phyloP scores from a whole-genome alignment of 2,113 vertebrate genomes.

The Otus sunia region DNA sequence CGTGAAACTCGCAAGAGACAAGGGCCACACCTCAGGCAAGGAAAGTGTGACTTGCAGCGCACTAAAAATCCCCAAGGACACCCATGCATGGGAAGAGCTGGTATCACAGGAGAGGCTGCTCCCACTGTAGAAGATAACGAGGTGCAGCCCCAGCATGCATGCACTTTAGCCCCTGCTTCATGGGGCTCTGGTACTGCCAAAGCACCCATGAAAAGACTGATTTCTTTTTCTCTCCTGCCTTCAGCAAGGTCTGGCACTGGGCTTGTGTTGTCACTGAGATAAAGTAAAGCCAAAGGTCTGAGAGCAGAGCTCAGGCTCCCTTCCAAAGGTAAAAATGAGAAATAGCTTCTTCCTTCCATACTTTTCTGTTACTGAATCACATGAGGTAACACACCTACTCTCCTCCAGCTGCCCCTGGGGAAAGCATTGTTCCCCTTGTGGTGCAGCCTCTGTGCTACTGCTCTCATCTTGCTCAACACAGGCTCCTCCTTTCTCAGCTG shows the following conservation, averaged over 20 bases:
- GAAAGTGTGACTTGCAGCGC: not conserved
- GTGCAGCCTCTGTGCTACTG: not conserved
- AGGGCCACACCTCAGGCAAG: not conserved
- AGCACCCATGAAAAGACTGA: not conserved
- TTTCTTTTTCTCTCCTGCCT: not conserved
- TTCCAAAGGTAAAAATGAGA: not conserved
- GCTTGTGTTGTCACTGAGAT: not conserved
- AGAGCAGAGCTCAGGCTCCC: not conserved
- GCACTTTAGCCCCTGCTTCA: not conserved
- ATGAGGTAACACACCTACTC: not conserved
- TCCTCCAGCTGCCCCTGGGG: not conserved
- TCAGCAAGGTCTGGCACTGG: not conserved
- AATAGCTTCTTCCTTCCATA: not conserved
- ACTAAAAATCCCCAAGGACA: not conserved
- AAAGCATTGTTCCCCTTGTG: not conserved
- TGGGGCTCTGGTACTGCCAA: not conserved
- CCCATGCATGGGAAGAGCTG: not conserved
- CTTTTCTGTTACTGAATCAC: not conserved
- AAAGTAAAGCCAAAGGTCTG: not conserved
- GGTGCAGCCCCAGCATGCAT: not conserved
- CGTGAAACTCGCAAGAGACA: not conserved
- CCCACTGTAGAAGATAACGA: not conserved
- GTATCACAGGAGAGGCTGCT: not conserved
- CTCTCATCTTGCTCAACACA: not conserved
- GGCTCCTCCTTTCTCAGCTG: not conserved